These are phyloP conservation scores for Eurytoma californica DNA, from an alignment of 2,888 invertebrate genomes.

Conservation along the genomic window DNA sequence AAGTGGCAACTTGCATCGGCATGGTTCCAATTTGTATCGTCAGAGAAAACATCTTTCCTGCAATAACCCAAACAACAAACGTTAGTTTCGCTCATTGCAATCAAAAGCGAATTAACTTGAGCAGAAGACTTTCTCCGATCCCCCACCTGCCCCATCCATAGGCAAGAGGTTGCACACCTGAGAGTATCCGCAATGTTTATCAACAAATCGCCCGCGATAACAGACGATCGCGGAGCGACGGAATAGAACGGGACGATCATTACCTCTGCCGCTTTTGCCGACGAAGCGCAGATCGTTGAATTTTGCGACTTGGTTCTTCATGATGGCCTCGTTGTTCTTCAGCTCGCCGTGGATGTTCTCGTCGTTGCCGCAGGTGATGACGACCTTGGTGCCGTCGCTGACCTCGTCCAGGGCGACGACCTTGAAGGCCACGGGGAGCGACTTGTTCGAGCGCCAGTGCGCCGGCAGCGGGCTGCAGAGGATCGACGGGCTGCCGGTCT, in stretches of 20 bases:
- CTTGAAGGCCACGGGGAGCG: conserved; percentile 96
- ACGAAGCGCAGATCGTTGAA: conserved; percentile 99
- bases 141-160: no score
- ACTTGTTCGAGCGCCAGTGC: conserved; percentile 99
- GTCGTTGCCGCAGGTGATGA: conserved; percentile 97
- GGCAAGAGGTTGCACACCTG: no score
- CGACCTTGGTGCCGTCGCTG: conserved; percentile 94
- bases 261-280: conserved; percentile 96
- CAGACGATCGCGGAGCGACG: no score
- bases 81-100: background rate
- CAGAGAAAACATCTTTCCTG: conserved; percentile 93
- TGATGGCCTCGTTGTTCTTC: conserved; percentile 93
- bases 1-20: conserved; percentile 91
- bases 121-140: no score
- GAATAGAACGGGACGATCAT: conserved; percentile 58
- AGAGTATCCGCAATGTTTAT: no score
- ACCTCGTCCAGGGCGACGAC: conserved; percentile 96
- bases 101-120: no score
- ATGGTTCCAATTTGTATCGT: conserved; percentile 93
- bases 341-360: conserved; percentile 98
- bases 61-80: conserved; percentile 56
- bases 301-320: conserved; percentile 98
- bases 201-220: background rate
- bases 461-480: conserved; percentile 94
- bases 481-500: conserved; percentile 96